Evolutionary conservation across 92 coral and sea anemone genomes (phyloP).

Genomic region (Paramuricea clavata): DNA sequence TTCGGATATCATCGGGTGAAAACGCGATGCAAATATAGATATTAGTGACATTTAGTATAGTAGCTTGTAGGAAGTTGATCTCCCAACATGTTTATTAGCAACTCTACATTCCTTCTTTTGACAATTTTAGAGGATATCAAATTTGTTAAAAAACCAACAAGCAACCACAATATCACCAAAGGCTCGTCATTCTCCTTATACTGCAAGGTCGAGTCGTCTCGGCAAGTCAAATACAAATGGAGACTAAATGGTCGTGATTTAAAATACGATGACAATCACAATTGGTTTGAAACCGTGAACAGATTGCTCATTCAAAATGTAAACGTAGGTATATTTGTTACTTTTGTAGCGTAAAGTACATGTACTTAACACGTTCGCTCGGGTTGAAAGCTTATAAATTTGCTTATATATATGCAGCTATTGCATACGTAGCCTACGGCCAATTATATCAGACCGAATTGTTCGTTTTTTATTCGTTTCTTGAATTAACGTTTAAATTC

Average conservation of each 20-base stretch:
- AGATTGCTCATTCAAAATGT: conserved; percentile 26
- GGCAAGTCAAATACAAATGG: conserved; percentile 34
- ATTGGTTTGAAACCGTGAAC: conserved; percentile 8
- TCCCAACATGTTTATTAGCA: background rate
- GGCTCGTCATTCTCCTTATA: conserved; percentile 12
- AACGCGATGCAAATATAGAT: background rate
- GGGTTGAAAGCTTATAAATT: too few relatives aligned
- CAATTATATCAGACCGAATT: too few relatives aligned
- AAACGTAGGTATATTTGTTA: conserved; percentile 33
- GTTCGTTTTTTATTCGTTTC: too few relatives aligned
- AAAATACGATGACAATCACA: conserved; percentile 25
- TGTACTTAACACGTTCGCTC: too few relatives aligned
- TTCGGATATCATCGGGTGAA: background rate
- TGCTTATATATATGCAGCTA: too few relatives aligned
- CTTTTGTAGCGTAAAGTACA: too few relatives aligned
- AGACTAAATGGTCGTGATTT: conserved; percentile 19
- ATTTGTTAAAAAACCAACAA: conserved; percentile 14
- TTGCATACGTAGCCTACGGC: too few relatives aligned
- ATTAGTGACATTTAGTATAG: background rate
- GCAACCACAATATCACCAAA: background rate
- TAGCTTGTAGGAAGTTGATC: background rate
- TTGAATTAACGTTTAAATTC: too few relatives aligned
- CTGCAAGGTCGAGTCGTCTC: conserved; percentile 31
- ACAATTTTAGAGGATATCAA: conserved; percentile 34
- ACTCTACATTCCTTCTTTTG: background rate